Conservation (phyloP, 2,113 vertebrate genomes). For the Cromileptes altivelis region DNA sequence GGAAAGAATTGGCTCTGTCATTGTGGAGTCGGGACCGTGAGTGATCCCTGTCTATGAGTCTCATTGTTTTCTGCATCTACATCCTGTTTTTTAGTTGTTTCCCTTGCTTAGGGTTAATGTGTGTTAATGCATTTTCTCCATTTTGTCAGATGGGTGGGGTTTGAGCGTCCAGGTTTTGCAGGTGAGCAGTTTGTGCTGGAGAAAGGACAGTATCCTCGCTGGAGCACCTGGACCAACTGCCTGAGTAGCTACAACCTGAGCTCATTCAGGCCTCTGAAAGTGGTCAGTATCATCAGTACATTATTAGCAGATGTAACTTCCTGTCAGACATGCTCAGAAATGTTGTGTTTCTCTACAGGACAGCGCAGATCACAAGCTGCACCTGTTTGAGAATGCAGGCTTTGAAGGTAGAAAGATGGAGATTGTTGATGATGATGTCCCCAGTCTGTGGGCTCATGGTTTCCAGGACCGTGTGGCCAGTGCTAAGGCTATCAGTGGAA, state of each 20-base stretch:
- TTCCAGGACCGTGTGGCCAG: conserved; percentile 94
- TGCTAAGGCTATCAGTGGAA: conserved; percentile 88
- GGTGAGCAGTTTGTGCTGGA: conserved; percentile 92
- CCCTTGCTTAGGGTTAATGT: not conserved
- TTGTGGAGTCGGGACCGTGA: conserved; percentile 88
- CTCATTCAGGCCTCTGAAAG: conserved; percentile 87
- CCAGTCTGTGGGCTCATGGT: conserved; percentile 93
- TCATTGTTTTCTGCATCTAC: not conserved
- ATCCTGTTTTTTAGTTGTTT: not conserved
- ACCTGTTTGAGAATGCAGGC: conserved; percentile 89
- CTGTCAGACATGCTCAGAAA: conserved; percentile 1
- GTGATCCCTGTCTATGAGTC: conserved; percentile 16
- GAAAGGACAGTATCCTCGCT: conserved; percentile 91
- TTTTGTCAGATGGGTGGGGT: conserved; percentile 89
- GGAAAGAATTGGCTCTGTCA: conserved; percentile 91
- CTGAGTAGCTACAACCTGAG: conserved; percentile 80
- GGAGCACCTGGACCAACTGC: conserved; percentile 92
- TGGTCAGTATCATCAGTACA: conserved; percentile 82
- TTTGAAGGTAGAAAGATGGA: conserved; percentile 93
- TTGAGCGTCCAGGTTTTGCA: conserved; percentile 85
- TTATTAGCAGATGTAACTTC: conserved; percentile 31
- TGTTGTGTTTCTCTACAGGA: conserved; percentile 80
- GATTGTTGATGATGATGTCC: conserved; percentile 91
- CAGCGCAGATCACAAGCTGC: conserved; percentile 89
- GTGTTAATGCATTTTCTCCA: not conserved